phyloP scores from a whole-genome alignment of 1,140 invertebrate genomes.

The Apis cerana region DNA sequence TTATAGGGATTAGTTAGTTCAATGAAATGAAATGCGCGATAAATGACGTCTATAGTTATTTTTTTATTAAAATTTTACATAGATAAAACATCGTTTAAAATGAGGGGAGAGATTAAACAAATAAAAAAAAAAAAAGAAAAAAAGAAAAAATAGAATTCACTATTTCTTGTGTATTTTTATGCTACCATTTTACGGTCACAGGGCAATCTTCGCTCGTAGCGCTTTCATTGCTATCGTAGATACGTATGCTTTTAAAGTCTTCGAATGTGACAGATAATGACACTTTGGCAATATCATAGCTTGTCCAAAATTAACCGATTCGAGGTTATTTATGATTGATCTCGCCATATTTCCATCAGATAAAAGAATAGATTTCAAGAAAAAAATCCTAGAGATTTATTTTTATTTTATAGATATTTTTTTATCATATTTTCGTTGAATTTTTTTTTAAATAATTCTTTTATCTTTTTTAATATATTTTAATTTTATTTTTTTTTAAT shows the following conservation, averaged over 20 bases:
- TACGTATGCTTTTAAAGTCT: conserved; percentile 34
- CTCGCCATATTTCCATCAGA: neutral
- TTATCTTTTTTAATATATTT: neutral
- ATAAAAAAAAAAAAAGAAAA: neutral
- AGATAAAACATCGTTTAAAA: neutral
- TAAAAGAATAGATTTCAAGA: neutral
- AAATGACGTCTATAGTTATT: neutral
- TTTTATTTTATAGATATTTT: too few relatives aligned
- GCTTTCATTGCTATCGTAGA: conserved; percentile 49
- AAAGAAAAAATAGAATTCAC: neutral
- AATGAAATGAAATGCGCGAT: neutral
- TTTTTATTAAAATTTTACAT: conserved; percentile 10
- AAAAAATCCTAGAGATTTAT: too few relatives aligned
- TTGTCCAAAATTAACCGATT: neutral
- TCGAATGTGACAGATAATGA: neutral
- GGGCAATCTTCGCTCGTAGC: conserved; percentile 38
- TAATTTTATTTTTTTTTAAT: neutral
- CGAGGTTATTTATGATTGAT: neutral
- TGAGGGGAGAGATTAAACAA: too few relatives aligned
- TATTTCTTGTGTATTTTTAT: neutral
- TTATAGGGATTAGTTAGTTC: neutral
- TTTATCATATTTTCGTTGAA: too few relatives aligned
- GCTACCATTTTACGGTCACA: conserved; percentile 40
- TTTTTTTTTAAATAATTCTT: too few relatives aligned
- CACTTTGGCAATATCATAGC: neutral